These are phyloP conservation scores for Trachelus stipa DNA, from an alignment of 2,888 invertebrate species.

Conservation along the genomic window DNA sequence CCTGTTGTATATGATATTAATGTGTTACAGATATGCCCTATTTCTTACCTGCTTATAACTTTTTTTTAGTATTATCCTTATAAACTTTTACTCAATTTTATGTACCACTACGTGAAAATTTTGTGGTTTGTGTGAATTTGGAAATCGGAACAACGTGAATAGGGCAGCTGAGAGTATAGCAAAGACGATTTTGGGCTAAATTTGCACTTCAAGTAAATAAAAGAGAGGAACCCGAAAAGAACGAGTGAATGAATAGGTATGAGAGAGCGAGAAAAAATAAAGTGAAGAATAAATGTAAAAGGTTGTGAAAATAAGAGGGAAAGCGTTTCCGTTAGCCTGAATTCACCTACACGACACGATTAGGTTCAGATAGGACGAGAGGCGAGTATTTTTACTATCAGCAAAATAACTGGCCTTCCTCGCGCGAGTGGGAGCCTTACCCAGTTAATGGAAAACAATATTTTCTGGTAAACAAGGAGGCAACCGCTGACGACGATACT, in stretches of 20 bases:
- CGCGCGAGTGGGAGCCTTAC: not conserved
- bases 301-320: not conserved
- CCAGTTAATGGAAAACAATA: not conserved
- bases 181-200: not conserved
- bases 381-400: slow-evolving; percentile 3
- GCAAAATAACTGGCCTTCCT: not conserved
- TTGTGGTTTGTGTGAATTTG: not conserved
- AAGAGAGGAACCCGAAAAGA: not conserved
- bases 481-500: not conserved
- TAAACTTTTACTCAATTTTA: not conserved
- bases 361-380: not conserved
- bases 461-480: slow-evolving; percentile 3
- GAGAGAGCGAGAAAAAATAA: not conserved
- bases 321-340: not conserved
- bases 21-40: not conserved
- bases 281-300: not conserved
- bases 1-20: not conserved
- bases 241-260: not conserved
- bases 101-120: not conserved
- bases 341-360: not conserved
- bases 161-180: not conserved
- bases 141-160: not conserved
- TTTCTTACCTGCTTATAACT: not conserved
- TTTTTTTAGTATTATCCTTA: not conserved
- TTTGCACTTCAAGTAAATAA: not conserved